These are phyloP conservation scores for Rambutsinella grinnellia DNA, from an alignment of 2,888 invertebrate species.

Conservation along the genomic window DNA sequence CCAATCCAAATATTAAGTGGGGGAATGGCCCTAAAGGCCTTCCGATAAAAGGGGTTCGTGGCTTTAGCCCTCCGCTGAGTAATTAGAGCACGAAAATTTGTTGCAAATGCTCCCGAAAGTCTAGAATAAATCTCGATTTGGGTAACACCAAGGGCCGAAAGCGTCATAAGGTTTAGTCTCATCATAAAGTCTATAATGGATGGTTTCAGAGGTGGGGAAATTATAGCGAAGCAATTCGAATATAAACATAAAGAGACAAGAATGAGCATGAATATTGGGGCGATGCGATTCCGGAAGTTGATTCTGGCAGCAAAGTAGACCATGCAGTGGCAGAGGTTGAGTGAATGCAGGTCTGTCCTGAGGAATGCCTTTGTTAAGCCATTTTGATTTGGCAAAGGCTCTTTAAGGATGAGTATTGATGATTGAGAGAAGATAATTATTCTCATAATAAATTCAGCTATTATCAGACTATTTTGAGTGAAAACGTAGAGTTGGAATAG, in stretches of 20 bases:
- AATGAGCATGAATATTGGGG: constrained; percentile 11
- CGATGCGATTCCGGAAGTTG: background rate
- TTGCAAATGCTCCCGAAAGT: constrained; percentile 6
- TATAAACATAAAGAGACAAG: constrained; percentile 8
- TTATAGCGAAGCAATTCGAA: constrained; percentile 11
- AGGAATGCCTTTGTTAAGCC: background rate
- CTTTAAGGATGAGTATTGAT: background rate
- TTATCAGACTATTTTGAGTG: background rate
- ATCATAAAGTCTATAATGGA: background rate
- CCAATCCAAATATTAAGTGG: constrained; percentile 10
- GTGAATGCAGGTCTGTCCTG: constrained; percentile 7
- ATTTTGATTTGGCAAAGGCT: background rate
- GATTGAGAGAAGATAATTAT: background rate
- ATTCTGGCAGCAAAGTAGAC: constrained; percentile 4
- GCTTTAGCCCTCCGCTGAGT: constrained; percentile 9
- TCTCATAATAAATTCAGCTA: constrained; percentile 16
- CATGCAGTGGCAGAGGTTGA: background rate
- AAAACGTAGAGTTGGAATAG: constrained; percentile 8
- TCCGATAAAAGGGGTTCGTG: constrained; percentile 2
- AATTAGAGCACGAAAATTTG: background rate
- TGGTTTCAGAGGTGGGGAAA: background rate
- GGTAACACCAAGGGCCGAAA: background rate
- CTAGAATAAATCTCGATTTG: constrained; percentile 7
- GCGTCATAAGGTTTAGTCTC: background rate
- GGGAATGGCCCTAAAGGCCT: constrained; percentile 21